These are phyloP conservation scores for Amphibalanus amphitrite DNA, from an alignment of 1,140 invertebrate genomes.

Conservation along the genomic window DNA sequence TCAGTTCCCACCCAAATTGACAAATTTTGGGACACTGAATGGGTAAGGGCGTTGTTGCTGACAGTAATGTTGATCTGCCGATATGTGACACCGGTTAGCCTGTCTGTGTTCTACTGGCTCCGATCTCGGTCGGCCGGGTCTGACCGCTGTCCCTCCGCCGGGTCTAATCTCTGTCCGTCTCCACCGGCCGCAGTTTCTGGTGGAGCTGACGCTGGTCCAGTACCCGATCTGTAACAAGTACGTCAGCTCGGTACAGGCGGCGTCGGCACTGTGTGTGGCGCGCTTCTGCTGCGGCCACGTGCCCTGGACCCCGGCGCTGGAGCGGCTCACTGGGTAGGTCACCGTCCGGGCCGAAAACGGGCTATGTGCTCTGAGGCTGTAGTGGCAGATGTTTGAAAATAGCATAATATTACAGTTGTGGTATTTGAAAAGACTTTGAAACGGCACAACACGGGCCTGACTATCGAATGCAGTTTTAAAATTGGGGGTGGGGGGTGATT, in stretches of 20 bases:
- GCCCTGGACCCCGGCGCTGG: background rate
- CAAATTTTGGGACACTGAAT: too few species aligned
- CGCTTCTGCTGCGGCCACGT: background rate
- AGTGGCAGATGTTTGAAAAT: background rate
- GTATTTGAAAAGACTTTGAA: background rate
- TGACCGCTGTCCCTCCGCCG: too few species aligned
- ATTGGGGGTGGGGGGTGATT: too few species aligned
- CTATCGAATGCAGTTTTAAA: background rate
- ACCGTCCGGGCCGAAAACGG: background rate
- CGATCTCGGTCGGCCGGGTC: too few species aligned
- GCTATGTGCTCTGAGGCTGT: too few species aligned
- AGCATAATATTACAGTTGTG: background rate
- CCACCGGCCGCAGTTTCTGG: background rate
- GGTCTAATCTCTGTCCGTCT: too few species aligned
- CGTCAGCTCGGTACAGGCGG: background rate
- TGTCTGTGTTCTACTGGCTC: too few species aligned
- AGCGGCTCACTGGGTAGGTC: background rate
- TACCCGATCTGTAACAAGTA: background rate
- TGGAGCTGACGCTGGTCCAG: constrained; percentile 3
- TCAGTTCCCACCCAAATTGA: too few species aligned
- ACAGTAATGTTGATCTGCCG: too few species aligned
- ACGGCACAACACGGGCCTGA: background rate
- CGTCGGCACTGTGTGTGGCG: background rate
- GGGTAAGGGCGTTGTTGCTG: too few species aligned
- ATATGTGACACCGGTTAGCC: too few species aligned